Conservation (phyloP, 2,113 vertebrate genomes). For the Zonotrichia leucophrys region DNA sequence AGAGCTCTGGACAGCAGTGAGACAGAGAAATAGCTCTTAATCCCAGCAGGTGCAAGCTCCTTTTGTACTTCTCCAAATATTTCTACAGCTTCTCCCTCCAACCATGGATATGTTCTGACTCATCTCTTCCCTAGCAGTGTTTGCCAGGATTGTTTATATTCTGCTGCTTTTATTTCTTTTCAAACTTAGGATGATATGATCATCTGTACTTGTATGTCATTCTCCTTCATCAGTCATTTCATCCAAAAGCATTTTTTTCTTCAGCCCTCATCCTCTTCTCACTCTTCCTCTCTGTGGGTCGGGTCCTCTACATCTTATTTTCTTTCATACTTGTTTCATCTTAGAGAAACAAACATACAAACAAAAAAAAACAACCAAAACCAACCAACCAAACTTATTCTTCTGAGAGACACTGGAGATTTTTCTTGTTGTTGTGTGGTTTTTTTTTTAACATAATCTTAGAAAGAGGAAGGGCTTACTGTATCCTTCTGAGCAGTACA, state of each 20-base stretch:
- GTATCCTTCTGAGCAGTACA: background rate
- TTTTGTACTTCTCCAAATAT: background rate
- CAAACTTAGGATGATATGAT: background rate
- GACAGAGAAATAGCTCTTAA: background rate
- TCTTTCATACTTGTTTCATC: background rate
- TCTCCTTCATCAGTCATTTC: background rate
- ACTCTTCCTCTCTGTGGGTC: background rate
- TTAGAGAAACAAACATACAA: background rate
- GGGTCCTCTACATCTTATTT: background rate
- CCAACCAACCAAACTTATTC: background rate
- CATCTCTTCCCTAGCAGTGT: background rate
- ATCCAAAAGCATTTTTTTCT: background rate
- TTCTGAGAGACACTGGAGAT: background rate
- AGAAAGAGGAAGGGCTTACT: background rate
- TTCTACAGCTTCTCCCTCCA: background rate
- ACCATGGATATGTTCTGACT: background rate
- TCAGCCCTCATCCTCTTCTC: background rate
- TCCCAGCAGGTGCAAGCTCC: accelerated
- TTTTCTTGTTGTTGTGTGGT: background rate
- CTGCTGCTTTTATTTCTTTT: background rate
- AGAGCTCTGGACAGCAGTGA: background rate
- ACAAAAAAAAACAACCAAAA: background rate
- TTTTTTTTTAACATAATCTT: background rate
- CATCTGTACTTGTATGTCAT: background rate
- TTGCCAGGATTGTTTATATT: background rate